Conservation (phyloP, 1,140 invertebrate species). For the Macrotrachela quadricornifera region DNA sequence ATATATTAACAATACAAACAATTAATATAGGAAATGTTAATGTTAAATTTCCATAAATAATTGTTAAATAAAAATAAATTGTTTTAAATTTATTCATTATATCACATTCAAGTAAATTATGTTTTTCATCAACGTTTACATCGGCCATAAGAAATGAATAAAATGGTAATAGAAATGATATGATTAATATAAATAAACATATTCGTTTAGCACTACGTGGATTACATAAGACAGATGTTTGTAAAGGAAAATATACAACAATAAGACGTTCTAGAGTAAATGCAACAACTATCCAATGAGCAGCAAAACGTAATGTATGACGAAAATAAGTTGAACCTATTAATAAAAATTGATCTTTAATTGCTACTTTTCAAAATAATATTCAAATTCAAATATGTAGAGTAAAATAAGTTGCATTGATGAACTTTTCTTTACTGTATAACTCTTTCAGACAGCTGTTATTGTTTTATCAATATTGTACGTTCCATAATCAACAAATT, state of each 20-base stretch:
- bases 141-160: not conserved
- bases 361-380: no score
- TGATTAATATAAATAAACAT: not conserved
- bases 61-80: slow-evolving; percentile 4
- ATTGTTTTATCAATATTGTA: no score
- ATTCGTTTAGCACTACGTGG: not conserved
- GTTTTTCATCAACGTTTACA: not conserved
- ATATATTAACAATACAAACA: slow-evolving; percentile 1
- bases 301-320: not conserved
- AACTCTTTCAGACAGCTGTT: no score
- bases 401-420: no score
- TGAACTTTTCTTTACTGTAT: no score
- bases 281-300: slow-evolving; percentile 3
- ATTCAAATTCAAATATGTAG: no score
- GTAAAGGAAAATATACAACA: slow-evolving; percentile 3
- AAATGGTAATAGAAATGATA: not conserved
- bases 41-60: slow-evolving; percentile 1
- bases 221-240: slow-evolving; percentile 3
- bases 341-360: no score
- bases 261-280: slow-evolving; percentile 6
- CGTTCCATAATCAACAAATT: no score
- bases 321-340: not conserved
- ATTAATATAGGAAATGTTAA: slow-evolving; percentile 3
- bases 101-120: not conserved
- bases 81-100: not conserved